Percentiles rank a stretch among this genome's conserved stretches.
These are phyloP conservation scores for Lissonota sp. DNA, from an alignment of 2,888 invertebrate genomes.

Conservation along the genomic window DNA sequence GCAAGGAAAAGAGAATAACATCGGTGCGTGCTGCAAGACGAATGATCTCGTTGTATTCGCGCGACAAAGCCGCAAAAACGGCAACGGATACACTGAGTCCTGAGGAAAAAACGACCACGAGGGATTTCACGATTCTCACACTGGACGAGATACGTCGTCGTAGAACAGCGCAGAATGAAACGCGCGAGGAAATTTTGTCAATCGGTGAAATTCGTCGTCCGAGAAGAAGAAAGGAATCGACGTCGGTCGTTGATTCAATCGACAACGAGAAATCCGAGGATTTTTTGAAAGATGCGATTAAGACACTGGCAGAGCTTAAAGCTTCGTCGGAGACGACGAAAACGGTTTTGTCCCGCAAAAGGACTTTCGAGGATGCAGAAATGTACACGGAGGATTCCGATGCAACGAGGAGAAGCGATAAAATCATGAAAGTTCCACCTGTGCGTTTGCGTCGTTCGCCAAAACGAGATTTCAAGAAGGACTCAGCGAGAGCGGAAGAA, in stretches of 20 bases:
- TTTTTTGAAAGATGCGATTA: slow-evolving; percentile 74
- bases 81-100: neutral
- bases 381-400: slow-evolving; percentile 25
- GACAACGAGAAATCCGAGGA: slow-evolving; percentile 23
- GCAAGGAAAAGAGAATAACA: slow-evolving; percentile 78
- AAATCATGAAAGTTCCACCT: slow-evolving; percentile 68
- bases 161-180: slow-evolving; percentile 59
- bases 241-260: neutral
- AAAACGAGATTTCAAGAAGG: slow-evolving; percentile 11
- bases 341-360: slow-evolving; percentile 29
- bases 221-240: slow-evolving; percentile 21
- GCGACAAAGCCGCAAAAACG: slow-evolving; percentile 29
- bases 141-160: slow-evolving; percentile 84
- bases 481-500: slow-evolving; percentile 43
- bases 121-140: slow-evolving; percentile 85
- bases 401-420: slow-evolving; percentile 31
- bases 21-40: slow-evolving; percentile 58
- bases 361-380: slow-evolving; percentile 40
- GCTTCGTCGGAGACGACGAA: slow-evolving; percentile 66
- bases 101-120: slow-evolving; percentile 18
- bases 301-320: slow-evolving; percentile 83
- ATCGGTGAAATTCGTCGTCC: slow-evolving; percentile 15
- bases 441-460: slow-evolving; percentile 71
- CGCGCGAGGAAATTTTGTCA: neutral
- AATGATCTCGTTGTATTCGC: slow-evolving; percentile 65